These are phyloP conservation scores for Glomeris marginata DNA, from an alignment of 2,888 invertebrate genomes.

Conservation along the genomic window DNA sequence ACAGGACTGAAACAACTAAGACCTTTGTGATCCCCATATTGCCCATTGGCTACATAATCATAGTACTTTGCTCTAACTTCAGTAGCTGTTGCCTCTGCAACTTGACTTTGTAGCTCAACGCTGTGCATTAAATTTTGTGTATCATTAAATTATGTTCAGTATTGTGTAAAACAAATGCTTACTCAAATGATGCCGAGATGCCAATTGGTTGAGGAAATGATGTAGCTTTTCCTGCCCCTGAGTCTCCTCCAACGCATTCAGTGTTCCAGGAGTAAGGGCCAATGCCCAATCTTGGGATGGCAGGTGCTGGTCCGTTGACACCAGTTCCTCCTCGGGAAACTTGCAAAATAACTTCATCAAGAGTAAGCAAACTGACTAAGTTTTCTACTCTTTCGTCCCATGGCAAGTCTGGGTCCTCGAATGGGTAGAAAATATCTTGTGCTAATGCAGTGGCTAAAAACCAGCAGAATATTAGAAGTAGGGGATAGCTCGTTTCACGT, in stretches of 20 bases:
- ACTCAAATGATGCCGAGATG: constrained; percentile 11
- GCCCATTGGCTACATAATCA: constrained; percentile 4
- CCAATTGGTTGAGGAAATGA: constrained; percentile 11
- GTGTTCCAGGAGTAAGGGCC: constrained; percentile 10
- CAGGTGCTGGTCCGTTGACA: constrained; percentile 10
- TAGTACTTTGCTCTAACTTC: constrained; percentile 10
- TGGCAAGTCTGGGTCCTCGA: constrained; percentile 5
- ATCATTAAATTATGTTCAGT: too few species aligned
- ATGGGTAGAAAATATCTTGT: constrained; percentile 10
- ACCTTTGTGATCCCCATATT: constrained; percentile 10
- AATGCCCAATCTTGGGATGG: constrained; percentile 10
- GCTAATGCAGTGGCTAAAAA: too few species aligned
- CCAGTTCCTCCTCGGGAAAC: constrained; percentile 6
- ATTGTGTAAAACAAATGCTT: too few species aligned
- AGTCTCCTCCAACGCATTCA: constrained; percentile 10
- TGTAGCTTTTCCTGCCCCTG: constrained; percentile 7
- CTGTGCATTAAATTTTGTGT: too few species aligned
- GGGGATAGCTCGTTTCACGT: too few species aligned
- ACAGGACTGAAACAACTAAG: constrained; percentile 12
- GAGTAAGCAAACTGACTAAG: constrained; percentile 6
- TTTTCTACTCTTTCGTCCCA: constrained; percentile 12
- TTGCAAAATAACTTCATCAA: constrained; percentile 10
- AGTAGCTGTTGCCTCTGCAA: constrained; percentile 9
- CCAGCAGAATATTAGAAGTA: too few species aligned
- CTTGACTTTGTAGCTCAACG: not conserved